Conservation (phyloP, 2,113 vertebrate genomes). For the Emydocephalus ijimae region DNA sequence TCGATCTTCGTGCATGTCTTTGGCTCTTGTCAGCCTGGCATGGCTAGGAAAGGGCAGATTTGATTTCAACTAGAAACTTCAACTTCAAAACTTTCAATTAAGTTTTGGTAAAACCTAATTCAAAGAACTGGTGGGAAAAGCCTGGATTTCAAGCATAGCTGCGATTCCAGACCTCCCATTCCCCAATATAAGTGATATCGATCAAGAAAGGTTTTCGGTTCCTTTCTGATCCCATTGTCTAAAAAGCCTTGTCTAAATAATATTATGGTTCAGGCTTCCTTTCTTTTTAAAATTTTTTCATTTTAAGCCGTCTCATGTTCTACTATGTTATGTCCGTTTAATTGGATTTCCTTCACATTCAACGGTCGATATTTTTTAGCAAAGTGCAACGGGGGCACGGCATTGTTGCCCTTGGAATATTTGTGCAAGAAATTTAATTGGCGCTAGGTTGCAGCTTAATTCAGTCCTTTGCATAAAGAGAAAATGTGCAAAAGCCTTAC, state of each 20-base stretch:
- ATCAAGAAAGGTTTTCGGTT: neutral
- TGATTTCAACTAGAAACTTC: neutral
- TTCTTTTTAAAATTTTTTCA: neutral
- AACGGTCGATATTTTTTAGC: neutral
- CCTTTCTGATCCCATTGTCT: neutral
- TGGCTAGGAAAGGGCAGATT: neutral
- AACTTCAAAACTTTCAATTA: neutral
- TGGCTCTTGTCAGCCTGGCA: neutral
- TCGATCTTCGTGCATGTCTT: neutral
- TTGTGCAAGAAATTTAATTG: neutral
- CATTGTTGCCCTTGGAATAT: neutral
- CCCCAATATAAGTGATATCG: neutral
- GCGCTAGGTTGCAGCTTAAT: neutral
- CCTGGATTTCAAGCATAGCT: neutral
- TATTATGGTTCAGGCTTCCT: neutral
- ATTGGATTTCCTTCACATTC: neutral
- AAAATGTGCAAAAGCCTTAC: neutral
- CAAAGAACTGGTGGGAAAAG: neutral
- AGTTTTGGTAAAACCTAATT: neutral
- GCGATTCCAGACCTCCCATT: neutral
- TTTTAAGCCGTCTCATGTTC: neutral
- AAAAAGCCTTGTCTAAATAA: neutral
- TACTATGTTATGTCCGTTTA: neutral
- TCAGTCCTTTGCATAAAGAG: neutral
- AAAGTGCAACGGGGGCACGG: neutral